Base-by-base conservation (phyloP, 1,140 invertebrate species). In the Leptinotarsa undecemlineata region DNA sequence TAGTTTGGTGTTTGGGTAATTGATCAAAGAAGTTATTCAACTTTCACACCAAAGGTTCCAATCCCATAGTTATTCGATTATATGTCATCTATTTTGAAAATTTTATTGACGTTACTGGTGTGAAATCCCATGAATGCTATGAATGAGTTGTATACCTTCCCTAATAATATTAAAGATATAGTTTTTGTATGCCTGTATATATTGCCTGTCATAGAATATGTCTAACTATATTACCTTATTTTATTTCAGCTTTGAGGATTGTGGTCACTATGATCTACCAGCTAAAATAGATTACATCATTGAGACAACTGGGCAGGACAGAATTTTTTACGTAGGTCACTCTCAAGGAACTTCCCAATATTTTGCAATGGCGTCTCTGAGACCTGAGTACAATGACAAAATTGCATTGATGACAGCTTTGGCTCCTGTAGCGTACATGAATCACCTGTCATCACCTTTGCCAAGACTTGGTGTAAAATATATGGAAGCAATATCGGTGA, bases 341-440 rank as follows among this genome's bases (percentile, higher is more conserved):
- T 83, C 82, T 3, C 80, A 87, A 71, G 94, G 93, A 17, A 91
- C 89, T 0, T 88, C 89, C 0, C 82, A 82, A 3, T 89, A 90
- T 73, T 91, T 89, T 80, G 89, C 92, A 0, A 89, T 93, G 88
- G 83, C 88, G 13, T 90, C 90, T 14, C 87, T 87, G 21, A 85
- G 86, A 17, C 90, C 92, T 0, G 87, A 91, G 74, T 91, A 90
- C 75, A 90, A 90, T 77, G 77, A 84, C 0, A 90, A 90, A 79
- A 85, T 90, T 71, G 86, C 84, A 23, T 86, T 88, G 1, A 90
- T 90, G 89, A 87, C 91, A 71, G 91, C 90, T 1, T 82, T 94
- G 72, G 91, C 89, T 2, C 92, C 92, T 19, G 90, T 92, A 1
- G 89, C 89, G 4, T 91, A 87, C 72, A 87, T 92, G 73, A 86